Evolutionary conservation across 2,797 vertebrate species (phyloP), one percentile per base, ranked within the genome.

Genomic region (Dermochelys coriacea): DNA sequence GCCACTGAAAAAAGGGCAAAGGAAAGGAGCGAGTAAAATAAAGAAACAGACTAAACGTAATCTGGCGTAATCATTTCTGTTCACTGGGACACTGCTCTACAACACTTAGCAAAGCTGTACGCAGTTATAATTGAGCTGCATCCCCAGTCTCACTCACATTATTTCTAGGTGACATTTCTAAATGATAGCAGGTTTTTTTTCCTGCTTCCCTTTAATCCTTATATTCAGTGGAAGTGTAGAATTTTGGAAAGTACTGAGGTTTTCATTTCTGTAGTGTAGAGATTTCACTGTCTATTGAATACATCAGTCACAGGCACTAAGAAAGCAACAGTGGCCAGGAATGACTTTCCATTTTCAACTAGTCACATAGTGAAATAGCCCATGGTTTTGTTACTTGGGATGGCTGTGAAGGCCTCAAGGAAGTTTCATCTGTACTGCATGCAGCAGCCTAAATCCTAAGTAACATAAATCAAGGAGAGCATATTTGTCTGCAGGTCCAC

Each of bases 1-100:
- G 1, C 21, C 81, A 34, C 0, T 12, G 41, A 11, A 64, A 54
- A 61, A 14, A 0, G 37, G 21, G 5, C 12, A n/a, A 7, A 3
- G 45, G 4, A 64, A 64, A 52, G 27, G 37, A 77, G 25, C 0
- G 83, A 19, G 64, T 16, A 9, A 1, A 16, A 29, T 89, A 90
- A 86, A 18, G 23, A 47, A n/a, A 12, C 71, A 52, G 37, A 54
- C 54, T 5, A 93, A 78, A 27, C 50, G 81, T 4, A 6, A 3
- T 1, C 88, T 82, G 77, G n/a, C 14, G 0, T 45, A 12, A 81
- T 85, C 47, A 59, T 80, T 95, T 95, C 47, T 23, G 77, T 3
- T 85, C 71, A 29, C 79, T 78, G 79, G 3, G 71, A 3, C n/a
- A 12, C 5, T 78, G 14, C 68, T 49, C 10, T 3, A 49, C 34